Conservation (phyloP, 2,797 vertebrate species). For the Euthynnus affinis region DNA sequence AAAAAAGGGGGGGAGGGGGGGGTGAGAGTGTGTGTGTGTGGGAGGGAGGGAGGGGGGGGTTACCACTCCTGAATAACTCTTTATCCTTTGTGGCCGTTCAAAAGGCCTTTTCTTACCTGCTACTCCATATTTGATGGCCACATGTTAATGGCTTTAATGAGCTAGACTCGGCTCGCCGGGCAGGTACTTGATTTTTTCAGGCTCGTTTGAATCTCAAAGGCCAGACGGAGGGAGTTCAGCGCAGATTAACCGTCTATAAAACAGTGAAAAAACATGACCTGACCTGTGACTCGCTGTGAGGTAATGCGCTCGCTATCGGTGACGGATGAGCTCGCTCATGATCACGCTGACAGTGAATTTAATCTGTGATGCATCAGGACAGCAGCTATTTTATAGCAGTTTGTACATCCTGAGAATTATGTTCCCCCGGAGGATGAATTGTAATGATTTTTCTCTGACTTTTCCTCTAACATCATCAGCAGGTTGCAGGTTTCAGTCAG, state of each 20-base stretch:
- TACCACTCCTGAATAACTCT: slow-evolving; percentile 29
- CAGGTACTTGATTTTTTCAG: slow-evolving; percentile 45
- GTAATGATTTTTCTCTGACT: too few species aligned
- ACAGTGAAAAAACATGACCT: slow-evolving; percentile 25
- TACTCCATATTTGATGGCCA: slow-evolving; percentile 60
- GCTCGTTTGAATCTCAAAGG: slow-evolving; percentile 45
- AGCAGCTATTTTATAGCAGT: too few species aligned
- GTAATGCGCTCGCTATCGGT: not conserved
- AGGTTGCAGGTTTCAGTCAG: too few species aligned
- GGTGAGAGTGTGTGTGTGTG: slow-evolving; percentile 17
- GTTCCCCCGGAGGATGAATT: too few species aligned
- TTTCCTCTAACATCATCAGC: too few species aligned
- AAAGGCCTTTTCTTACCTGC: slow-evolving; percentile 51
- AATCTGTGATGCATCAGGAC: not conserved
- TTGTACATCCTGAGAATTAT: too few species aligned
- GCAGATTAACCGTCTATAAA: slow-evolving; percentile 29
- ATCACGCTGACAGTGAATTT: not conserved
- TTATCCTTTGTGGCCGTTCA: slow-evolving; percentile 52
- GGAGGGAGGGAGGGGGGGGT: slow-evolving; percentile 9
- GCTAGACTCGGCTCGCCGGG: slow-evolving; percentile 7
- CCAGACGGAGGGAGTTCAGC: not conserved
- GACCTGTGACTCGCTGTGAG: not conserved
- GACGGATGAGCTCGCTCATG: not conserved
- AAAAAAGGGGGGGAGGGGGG: slow-evolving; percentile 60
- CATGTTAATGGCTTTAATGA: slow-evolving; percentile 42